A percentile compares a stretch with the other conserved stretches of the same genome.
Conservation (phyloP, 1,140 invertebrate species). For the Popillia japonica region DNA sequence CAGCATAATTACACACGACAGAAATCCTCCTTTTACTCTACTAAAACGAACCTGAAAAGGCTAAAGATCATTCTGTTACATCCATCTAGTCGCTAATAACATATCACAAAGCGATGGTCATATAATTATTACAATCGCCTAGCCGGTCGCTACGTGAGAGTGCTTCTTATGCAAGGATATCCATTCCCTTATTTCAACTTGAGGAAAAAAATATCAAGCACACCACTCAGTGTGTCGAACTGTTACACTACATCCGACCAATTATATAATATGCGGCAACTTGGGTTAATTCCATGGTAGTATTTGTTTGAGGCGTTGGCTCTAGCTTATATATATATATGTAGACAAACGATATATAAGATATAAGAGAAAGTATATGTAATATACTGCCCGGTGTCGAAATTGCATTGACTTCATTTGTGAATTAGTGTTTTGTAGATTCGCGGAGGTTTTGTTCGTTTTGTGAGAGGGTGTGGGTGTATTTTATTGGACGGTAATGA, state of each 20-base stretch:
- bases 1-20: too few species aligned
- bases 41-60: neutral
- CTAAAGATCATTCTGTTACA: neutral
- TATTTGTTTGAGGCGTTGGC: slow-evolving; percentile 7
- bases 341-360: neutral
- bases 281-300: neutral
- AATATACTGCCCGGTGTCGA: neutral
- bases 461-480: slow-evolving; percentile 1
- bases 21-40: too few species aligned
- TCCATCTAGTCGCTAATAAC: neutral
- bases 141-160: neutral
- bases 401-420: neutral
- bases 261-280: neutral
- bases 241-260: neutral
- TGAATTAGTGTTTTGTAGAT: neutral
- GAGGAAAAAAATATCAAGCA: neutral
- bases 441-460: neutral
- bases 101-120: neutral
- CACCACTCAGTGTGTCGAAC: neutral
- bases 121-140: slow-evolving; percentile 15
- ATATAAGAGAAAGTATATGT: neutral
- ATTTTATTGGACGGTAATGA: neutral
- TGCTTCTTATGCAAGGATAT: slow-evolving; percentile 2
- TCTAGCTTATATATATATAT: too few species aligned
- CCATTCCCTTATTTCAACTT: neutral